Percentiles rank a stretch among this genome's conserved stretches.
phyloP scores from a whole-genome alignment of 2,113 vertebrate species.

The Aythya baeri region DNA sequence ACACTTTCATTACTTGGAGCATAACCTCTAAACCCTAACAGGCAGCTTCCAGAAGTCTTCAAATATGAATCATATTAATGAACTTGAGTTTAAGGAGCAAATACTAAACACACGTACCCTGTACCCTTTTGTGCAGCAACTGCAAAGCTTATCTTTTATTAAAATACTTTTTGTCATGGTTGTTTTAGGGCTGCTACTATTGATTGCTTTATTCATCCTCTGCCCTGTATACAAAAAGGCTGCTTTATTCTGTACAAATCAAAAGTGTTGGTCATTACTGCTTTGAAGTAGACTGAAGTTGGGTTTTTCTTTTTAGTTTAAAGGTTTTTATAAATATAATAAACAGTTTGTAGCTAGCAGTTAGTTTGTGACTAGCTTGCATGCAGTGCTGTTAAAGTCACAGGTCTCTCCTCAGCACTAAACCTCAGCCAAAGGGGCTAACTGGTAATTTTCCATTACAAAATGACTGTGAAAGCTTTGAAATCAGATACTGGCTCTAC shows the following conservation, averaged over 20 bases:
- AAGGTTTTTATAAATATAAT: neutral
- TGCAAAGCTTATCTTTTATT: neutral
- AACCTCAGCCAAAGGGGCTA: neutral
- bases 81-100: neutral
- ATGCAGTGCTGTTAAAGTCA: neutral
- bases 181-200: neutral
- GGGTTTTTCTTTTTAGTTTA: neutral
- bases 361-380: neutral
- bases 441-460: neutral
- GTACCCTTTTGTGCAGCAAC: neutral
- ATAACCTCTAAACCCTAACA: neutral
- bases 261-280: no score
- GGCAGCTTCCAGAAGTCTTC: neutral
- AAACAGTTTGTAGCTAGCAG: neutral
- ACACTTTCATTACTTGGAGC: neutral
- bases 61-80: neutral
- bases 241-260: neutral
- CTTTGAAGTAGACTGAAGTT: neutral
- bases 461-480: neutral
- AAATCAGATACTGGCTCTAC: neutral
- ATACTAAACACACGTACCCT: neutral
- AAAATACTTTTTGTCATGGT: neutral
- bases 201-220: neutral
- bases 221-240: neutral
- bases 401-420: neutral